phyloP scores from a whole-genome alignment of 35 echinoderm and acorn worm genomes.

The Patiria miniata region DNA sequence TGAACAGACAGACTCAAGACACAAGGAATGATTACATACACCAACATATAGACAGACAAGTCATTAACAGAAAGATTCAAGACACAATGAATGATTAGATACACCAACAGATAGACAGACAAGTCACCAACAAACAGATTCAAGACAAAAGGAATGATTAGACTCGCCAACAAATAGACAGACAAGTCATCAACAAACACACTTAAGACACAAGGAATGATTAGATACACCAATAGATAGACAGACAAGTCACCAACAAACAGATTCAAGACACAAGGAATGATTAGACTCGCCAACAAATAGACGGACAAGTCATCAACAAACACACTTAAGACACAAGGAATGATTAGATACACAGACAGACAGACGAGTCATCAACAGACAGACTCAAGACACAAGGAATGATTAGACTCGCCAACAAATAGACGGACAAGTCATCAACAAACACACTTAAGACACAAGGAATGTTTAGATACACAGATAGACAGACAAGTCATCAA shows the following conservation, averaged over 20 bases:
- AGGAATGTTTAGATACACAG: no score
- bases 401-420: background rate
- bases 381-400: background rate
- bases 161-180: background rate
- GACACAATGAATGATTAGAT: background rate
- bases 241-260: background rate
- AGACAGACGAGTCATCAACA: background rate
- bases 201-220: background rate
- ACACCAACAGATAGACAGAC: background rate
- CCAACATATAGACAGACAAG: background rate
- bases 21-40: background rate
- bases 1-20: background rate
- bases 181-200: background rate
- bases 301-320: background rate
- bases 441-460: background rate
- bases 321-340: background rate
- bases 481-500: background rate
- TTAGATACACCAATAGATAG: background rate
- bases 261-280: background rate
- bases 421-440: background rate
- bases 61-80: background rate
- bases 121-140: background rate
- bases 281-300: no score
- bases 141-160: no score
- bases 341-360: background rate